Evolutionary conservation across 2,888 invertebrate genomes (phyloP).

Genomic region (Orthonevra nobilis): DNA sequence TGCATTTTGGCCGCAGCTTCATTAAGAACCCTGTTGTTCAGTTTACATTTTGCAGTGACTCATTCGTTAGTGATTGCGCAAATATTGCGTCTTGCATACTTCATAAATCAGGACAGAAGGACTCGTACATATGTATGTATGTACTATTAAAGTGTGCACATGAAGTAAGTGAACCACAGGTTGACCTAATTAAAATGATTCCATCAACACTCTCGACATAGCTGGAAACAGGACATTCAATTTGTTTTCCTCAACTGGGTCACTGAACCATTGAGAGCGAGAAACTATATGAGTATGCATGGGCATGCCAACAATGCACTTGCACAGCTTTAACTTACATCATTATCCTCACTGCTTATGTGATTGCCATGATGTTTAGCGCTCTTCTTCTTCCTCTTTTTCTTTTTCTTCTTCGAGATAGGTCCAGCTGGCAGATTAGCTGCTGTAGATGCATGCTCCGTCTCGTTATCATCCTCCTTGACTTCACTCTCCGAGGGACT

Average conservation of each 20-base stretch:
- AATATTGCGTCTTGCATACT: background rate
- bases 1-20: too few relatives aligned
- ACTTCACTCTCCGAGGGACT: constrained; percentile 86
- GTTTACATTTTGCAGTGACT: too few relatives aligned
- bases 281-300: too few relatives aligned
- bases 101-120: background rate
- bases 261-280: constrained; percentile 27
- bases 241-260: constrained; percentile 40
- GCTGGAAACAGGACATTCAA: constrained; percentile 13
- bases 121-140: too few relatives aligned
- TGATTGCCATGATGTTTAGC: constrained; percentile 81
- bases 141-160: too few relatives aligned
- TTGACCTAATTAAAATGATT: constrained; percentile 37
- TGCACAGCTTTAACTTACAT: constrained; percentile 79
- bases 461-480: constrained; percentile 85
- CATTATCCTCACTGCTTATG: constrained; percentile 84
- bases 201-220: constrained; percentile 29
- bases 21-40: too few relatives aligned
- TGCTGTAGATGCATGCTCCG: constrained; percentile 82
- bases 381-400: constrained; percentile 85
- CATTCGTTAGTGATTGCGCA: constrained; percentile 1
- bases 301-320: too few relatives aligned
- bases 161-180: background rate
- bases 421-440: constrained; percentile 79
- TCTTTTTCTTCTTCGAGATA: constrained; percentile 83